phyloP scores from a whole-genome alignment of 1,140 invertebrate species.

The Diorhabda sublineata region DNA sequence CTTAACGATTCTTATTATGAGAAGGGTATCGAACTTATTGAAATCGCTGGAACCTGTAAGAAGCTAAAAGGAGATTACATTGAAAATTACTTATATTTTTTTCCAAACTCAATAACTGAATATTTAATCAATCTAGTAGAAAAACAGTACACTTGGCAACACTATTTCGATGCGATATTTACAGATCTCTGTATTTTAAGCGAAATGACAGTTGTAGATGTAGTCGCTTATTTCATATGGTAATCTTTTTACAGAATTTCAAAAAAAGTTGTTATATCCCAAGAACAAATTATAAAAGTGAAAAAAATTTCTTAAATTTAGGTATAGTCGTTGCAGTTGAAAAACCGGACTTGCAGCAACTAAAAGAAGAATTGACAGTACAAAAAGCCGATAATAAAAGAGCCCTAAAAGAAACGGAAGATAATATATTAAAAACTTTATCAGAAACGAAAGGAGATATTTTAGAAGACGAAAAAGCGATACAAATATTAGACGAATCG shows the following conservation, averaged over 20 bases:
- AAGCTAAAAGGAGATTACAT: too few species aligned
- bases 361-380: constrained; percentile 79
- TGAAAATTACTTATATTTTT: too few species aligned
- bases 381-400: constrained; percentile 82
- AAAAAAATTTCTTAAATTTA: background rate
- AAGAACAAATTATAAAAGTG: background rate
- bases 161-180: too few species aligned
- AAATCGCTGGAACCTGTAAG: too few species aligned
- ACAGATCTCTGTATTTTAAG: too few species aligned
- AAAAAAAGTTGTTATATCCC: constrained; percentile 9
- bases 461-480: constrained; percentile 86
- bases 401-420: constrained; percentile 80
- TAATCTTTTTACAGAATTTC: background rate
- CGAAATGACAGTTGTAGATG: too few species aligned
- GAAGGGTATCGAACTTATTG: too few species aligned
- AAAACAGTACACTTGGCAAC: too few species aligned
- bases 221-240: too few species aligned
- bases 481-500: constrained; percentile 81
- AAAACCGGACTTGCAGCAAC: constrained; percentile 83
- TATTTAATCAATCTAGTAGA: too few species aligned
- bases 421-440: constrained; percentile 84
- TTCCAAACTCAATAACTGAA: too few species aligned
- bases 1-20: too few species aligned
- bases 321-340: constrained; percentile 90
- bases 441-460: constrained; percentile 84